Percentiles rank a stretch among this genome's conserved stretches.
These are phyloP conservation scores for Stegodyphus dumicola DNA, from an alignment of 1,140 invertebrate genomes.

Conservation along the genomic window DNA sequence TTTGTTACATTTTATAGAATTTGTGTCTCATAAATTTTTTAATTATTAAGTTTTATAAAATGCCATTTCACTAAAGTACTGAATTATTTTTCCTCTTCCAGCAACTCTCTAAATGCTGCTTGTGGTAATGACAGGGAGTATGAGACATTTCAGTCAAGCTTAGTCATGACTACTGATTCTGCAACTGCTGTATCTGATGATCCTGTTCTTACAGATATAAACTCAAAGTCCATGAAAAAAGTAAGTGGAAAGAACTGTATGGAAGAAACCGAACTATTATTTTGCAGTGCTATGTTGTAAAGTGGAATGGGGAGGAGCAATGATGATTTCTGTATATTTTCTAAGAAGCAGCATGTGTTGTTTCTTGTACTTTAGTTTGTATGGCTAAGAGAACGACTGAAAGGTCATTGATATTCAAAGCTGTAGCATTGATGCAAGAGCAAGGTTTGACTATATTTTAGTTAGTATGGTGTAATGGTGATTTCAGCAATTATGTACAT, in stretches of 20 bases:
- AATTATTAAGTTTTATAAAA: background rate
- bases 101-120: constrained; percentile 55
- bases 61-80: background rate
- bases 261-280: too few relatives aligned
- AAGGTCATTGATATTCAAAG: background rate
- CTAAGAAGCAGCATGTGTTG: background rate
- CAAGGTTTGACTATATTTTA: background rate
- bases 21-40: background rate
- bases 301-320: too few relatives aligned
- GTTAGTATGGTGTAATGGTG: too few relatives aligned
- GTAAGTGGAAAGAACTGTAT: background rate
- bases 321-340: background rate
- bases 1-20: too few relatives aligned
- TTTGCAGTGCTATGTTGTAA: too few relatives aligned
- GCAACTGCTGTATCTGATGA: constrained; percentile 7
- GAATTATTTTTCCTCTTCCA: background rate
- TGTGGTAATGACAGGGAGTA: constrained; percentile 57
- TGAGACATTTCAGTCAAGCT: constrained; percentile 18
- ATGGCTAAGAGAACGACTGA: too few relatives aligned
- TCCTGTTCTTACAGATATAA: constrained; percentile 18
- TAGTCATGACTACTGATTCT: constrained; percentile 50
- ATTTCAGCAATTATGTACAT: too few relatives aligned
- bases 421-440: background rate
- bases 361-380: too few relatives aligned
- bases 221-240: constrained; percentile 48